These are phyloP conservation scores for Ernsta delagoae DNA, from an alignment of 2,888 invertebrate species.

Conservation along the genomic window DNA sequence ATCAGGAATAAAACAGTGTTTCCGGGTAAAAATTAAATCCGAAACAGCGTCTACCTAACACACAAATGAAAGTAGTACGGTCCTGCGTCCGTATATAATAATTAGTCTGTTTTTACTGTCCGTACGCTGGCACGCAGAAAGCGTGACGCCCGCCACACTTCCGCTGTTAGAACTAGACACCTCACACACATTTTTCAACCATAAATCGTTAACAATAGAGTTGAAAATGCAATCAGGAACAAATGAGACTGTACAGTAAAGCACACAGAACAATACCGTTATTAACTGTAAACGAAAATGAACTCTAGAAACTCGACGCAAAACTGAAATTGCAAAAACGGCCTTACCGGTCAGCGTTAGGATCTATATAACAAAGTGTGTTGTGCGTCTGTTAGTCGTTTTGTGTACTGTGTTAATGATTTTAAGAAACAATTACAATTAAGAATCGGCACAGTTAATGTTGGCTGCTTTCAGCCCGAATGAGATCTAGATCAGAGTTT, in stretches of 20 bases:
- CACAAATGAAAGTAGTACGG: conserved; percentile 58
- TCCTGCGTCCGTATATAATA: conserved; percentile 58
- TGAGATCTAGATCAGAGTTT: conserved; percentile 20
- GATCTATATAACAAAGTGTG: conserved; percentile 32
- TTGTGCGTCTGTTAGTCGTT: conserved; percentile 26
- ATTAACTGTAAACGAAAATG: conserved; percentile 11
- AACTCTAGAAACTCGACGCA: not conserved
- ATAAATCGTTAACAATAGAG: conserved; percentile 30
- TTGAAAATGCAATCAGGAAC: conserved; percentile 21
- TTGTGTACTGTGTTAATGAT: conserved; percentile 43
- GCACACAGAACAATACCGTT: conserved; percentile 37
- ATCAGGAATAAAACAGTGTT: conserved; percentile 39
- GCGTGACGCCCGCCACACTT: conserved; percentile 62
- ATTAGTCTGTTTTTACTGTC: conserved; percentile 57
- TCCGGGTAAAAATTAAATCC: conserved; percentile 47
- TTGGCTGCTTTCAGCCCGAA: conserved; percentile 38
- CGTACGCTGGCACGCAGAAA: conserved; percentile 65
- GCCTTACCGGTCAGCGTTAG: conserved; percentile 17
- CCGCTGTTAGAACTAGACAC: conserved; percentile 44
- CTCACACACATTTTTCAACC: conserved; percentile 27
- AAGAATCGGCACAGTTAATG: conserved; percentile 44
- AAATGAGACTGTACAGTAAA: conserved; percentile 34
- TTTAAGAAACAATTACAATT: conserved; percentile 48
- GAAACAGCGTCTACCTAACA: conserved; percentile 46
- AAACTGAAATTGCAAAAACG: conserved; percentile 10